Evolutionary conservation across 1,140 invertebrate species (phyloP).

Genomic region (Drosophila jambulina): DNA sequence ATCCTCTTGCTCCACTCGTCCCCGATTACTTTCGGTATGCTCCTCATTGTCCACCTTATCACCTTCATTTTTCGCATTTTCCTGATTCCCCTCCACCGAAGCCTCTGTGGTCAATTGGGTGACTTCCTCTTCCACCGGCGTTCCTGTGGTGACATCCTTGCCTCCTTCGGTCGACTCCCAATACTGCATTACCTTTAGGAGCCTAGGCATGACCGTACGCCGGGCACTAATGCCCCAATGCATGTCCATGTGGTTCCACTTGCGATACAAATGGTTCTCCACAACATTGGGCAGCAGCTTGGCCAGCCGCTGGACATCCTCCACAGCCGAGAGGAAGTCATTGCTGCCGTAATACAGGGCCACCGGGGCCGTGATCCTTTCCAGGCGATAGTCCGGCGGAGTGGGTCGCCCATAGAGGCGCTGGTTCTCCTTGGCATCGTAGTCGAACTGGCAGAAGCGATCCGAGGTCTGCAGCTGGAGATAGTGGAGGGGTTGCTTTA

Average conservation of each 20-base stretch:
- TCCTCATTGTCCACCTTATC: neutral
- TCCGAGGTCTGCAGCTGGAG: slow-evolving; percentile 52
- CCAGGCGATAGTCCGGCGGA: slow-evolving; percentile 87
- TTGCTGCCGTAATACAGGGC: slow-evolving; percentile 90
- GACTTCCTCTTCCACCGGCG: slow-evolving; percentile 1
- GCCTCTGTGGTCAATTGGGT: neutral
- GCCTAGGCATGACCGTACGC: slow-evolving; percentile 86
- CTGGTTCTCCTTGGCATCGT: slow-evolving; percentile 82
- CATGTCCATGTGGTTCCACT: slow-evolving; percentile 88
- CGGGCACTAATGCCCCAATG: slow-evolving; percentile 88
- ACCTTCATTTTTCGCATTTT: too few species aligned
- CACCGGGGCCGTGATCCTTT: slow-evolving; percentile 87
- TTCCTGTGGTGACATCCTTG: neutral
- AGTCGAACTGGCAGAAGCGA: slow-evolving; percentile 70
- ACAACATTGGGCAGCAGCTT: slow-evolving; percentile 85
- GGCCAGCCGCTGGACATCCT: slow-evolving; percentile 87
- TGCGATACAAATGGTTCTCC: slow-evolving; percentile 84
- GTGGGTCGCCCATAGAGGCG: slow-evolving; percentile 83
- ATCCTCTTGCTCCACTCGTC: neutral
- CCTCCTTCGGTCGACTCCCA: slow-evolving; percentile 35
- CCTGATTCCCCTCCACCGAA: too few species aligned
- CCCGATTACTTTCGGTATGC: neutral
- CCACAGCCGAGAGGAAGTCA: slow-evolving; percentile 88
- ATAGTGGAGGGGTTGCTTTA: slow-evolving; percentile 60
- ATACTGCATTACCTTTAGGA: slow-evolving; percentile 72